phyloP scores from a whole-genome alignment of 1,140 invertebrate species.

The Lepidurus couesii region DNA sequence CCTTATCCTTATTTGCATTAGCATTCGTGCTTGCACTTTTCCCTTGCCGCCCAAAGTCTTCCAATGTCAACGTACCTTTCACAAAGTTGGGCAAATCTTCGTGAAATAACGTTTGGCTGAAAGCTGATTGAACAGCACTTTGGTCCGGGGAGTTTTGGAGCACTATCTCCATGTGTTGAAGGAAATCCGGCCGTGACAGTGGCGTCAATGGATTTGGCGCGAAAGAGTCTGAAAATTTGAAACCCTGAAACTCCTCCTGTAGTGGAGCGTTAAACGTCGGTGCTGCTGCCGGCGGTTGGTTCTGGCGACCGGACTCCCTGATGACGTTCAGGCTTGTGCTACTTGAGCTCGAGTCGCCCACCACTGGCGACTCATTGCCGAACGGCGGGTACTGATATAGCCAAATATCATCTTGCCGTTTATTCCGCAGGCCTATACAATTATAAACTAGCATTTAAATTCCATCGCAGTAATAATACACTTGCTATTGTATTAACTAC shows the following conservation, averaged over 20 bases:
- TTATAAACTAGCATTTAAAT: neutral
- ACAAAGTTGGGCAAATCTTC: neutral
- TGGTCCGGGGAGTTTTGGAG: neutral
- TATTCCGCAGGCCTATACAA: neutral
- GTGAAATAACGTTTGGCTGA: neutral
- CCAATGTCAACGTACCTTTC: slow-evolving; percentile 9
- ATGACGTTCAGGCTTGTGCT: neutral
- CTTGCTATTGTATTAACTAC: neutral
- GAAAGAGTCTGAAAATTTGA: neutral
- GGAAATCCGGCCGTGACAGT: slow-evolving; percentile 8
- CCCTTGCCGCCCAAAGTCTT: slow-evolving; percentile 6
- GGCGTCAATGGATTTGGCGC: neutral
- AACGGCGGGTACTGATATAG: neutral
- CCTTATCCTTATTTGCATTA: neutral
- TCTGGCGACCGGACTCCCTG: neutral
- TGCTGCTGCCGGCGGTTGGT: neutral
- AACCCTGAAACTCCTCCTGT: neutral
- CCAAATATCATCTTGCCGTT: neutral
- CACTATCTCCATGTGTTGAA: neutral
- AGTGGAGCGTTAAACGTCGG: neutral
- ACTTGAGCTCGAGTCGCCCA: neutral
- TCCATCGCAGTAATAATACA: neutral
- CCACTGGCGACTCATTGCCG: neutral
- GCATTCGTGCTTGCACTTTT: neutral
- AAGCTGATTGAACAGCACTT: neutral